phyloP scores from a whole-genome alignment of 2,113 vertebrate species.

The Choloepus hoffmanni region DNA sequence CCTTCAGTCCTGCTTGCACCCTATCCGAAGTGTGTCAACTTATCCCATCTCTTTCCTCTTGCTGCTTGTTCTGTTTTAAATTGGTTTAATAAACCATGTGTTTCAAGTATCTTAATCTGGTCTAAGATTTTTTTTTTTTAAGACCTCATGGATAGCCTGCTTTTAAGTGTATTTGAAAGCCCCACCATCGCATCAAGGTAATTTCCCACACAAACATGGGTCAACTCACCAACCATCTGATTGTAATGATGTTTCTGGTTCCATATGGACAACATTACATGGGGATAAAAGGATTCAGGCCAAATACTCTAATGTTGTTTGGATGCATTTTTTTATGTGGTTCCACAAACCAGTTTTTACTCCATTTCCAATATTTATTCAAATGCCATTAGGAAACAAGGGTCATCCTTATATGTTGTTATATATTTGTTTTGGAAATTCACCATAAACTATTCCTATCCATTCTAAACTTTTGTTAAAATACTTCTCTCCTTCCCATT shows the following conservation, averaged over 20 bases:
- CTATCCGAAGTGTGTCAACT: not conserved
- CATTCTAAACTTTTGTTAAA: not conserved
- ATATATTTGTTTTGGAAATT: not conserved
- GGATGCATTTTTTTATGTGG: not conserved
- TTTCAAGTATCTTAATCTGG: not conserved
- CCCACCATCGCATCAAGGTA: not conserved
- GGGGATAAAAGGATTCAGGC: not conserved
- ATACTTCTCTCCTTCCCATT: not conserved
- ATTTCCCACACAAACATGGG: not conserved
- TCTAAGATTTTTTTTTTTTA: not conserved
- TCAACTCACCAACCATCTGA: not conserved
- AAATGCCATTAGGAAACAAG: not conserved
- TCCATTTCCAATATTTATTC: not conserved
- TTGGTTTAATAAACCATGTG: not conserved
- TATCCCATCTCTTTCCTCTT: not conserved
- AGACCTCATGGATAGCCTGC: not conserved
- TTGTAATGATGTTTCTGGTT: not conserved
- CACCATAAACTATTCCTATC: not conserved
- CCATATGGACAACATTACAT: not conserved
- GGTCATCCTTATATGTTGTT: not conserved
- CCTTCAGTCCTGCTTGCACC: not conserved
- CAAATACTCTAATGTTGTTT: not conserved
- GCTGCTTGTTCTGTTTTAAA: not conserved
- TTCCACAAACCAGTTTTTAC: not conserved
- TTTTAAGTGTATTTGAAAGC: not conserved